Evolutionary conservation across 2,113 vertebrate species (phyloP).

Genomic region (Upupa epops): DNA sequence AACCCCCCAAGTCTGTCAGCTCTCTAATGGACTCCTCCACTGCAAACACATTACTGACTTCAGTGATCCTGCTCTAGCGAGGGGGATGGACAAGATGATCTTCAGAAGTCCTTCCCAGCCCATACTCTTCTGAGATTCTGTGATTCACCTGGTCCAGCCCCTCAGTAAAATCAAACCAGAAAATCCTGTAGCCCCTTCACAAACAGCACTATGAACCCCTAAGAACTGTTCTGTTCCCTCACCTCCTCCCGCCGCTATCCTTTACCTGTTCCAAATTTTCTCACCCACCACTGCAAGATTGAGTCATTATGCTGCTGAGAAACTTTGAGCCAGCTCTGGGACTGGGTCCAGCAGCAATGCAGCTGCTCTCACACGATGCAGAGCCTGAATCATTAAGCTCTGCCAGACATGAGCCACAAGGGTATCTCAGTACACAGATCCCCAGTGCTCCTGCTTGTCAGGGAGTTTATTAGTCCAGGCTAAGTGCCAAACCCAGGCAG

Average conservation of each 20-base stretch:
- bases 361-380: slow-evolving; percentile 59
- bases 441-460: neutral
- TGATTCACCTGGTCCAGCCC: neutral
- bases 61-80: no score
- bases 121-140: no score
- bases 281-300: slow-evolving; percentile 47
- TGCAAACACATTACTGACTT: neutral
- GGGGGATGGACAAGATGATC: no score
- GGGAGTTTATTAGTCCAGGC: slow-evolving; percentile 56
- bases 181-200: neutral
- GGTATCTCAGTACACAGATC: slow-evolving; percentile 37
- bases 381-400: slow-evolving; percentile 51
- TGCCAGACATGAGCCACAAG: slow-evolving; percentile 50
- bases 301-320: slow-evolving; percentile 44
- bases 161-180: neutral
- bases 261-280: slow-evolving; percentile 53
- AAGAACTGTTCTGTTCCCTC: neutral
- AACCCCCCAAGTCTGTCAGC: neutral
- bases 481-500: slow-evolving; percentile 49
- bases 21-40: neutral
- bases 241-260: neutral
- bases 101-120: no score
- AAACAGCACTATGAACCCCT: rapidly evolving
- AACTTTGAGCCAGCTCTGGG: slow-evolving; percentile 56
- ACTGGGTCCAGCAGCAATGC: slow-evolving; percentile 29